These are phyloP conservation scores for Lagocephalus sceleratus DNA, from an alignment of 2,797 vertebrate genomes.

Conservation along the genomic window DNA sequence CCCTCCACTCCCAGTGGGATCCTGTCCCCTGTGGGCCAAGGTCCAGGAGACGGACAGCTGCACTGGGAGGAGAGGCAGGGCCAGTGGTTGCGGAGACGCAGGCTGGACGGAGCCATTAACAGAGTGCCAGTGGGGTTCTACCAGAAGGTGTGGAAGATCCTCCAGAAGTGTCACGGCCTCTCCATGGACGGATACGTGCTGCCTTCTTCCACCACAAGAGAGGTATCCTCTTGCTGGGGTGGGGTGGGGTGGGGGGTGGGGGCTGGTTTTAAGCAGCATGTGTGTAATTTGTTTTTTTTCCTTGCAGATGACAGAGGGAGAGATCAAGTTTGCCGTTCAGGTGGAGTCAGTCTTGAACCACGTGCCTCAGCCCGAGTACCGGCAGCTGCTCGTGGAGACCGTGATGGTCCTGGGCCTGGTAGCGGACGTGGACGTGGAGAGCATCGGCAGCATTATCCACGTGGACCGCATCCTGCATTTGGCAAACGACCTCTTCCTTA, in stretches of 20 bases:
- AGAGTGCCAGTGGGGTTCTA: constrained; percentile 96
- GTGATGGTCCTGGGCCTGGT: constrained; percentile 90
- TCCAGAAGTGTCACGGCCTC: constrained; percentile 97
- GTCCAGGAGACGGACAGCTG: constrained; percentile 71
- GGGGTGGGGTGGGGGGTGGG: too few species aligned
- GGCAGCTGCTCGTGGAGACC: constrained; percentile 94
- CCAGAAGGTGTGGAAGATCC: constrained; percentile 95
- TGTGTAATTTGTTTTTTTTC: constrained; percentile 8
- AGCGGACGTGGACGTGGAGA: constrained; percentile 87
- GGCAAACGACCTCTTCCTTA: constrained; percentile 93
- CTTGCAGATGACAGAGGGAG: constrained; percentile 89
- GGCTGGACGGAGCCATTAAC: constrained; percentile 96
- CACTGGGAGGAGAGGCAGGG: constrained; percentile 91
- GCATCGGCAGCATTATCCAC: constrained; percentile 89
- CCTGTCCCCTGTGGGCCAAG: constrained; percentile 81
- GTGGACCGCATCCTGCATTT: constrained; percentile 90
- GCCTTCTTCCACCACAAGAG: constrained; percentile 94
- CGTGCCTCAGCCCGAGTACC: constrained; percentile 93
- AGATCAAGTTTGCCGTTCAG: constrained; percentile 98
- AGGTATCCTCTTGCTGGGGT: constrained; percentile 75
- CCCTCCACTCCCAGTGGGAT: constrained; percentile 90
- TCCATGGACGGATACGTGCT: constrained; percentile 97
- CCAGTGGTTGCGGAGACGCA: constrained; percentile 92
- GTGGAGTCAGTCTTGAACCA: constrained; percentile 97
- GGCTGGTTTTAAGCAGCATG: neutral